Evolutionary conservation across 2,888 invertebrate genomes (phyloP), one percentile per base, ranked within the genome.

Genomic region (Crematogaster levior): DNA sequence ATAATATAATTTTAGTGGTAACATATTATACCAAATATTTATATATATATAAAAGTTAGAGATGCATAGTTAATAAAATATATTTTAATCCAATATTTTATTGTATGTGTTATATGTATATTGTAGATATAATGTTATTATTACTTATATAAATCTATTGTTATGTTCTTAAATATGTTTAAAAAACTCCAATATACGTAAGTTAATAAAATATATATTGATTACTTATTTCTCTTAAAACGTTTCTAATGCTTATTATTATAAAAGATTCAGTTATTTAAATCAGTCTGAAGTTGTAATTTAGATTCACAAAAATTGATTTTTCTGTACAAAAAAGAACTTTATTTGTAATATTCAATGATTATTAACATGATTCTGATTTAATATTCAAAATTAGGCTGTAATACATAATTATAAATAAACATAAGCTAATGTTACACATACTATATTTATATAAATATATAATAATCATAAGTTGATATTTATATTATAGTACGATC

Each of bases 61-160:
- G 18, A 48, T 30, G 43, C 58, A 56, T 48, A 34, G 60, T 73
- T 61, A 34, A 61, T 34, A 48, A 82, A 81, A 66, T 60, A 82
- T 72, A 81, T 65, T 63, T 82, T 63, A 51, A 60, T 61, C 40
- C 18, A 74, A 40, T 51, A 70, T 68, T 51, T 61, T 53, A 53
- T 58, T 43, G n/a, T 21, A 46, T 46, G n/a, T 40, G 15, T 73
- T 60, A 43, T 12, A 74, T 34, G 60, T 60, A n/a, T 58, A 9
- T 74, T n/a, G 21, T 46, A 37, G 0, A 15, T 10, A 10, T 18
- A 15, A n/a, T n/a, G n/a, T n/a, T n/a, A 40, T 30, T 68, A 34
- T 30, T 51, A 51, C 0, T 53, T 37, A 24, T 34, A 15, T 18
- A 27, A n/a, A n/a, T 5, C 37, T 24, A 37, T 37, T 70, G 6